Base-by-base conservation (phyloP, 2,113 vertebrate genomes). In the Boleophthalmus pectinirostris region DNA sequence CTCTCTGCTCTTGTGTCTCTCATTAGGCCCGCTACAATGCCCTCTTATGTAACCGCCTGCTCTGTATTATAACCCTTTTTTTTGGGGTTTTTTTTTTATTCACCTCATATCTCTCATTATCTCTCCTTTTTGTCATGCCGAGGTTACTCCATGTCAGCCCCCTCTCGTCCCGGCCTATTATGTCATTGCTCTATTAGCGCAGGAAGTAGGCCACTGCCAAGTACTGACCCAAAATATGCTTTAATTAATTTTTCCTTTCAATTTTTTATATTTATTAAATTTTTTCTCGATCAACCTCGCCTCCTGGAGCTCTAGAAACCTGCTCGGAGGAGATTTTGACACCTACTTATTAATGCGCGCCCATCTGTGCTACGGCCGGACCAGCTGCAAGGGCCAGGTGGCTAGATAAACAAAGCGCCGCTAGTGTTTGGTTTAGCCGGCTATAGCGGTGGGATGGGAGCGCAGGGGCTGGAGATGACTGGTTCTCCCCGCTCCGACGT, bases 311-410 rank as follows among this genome's bases (percentile, higher is more conserved):
- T 46, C 33, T 12, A 21, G 66, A 82, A 33, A 75, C 68, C 73
- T 24, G 70, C 71, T 61, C 23, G 56, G 79, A 82, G 47, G 53
- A 24, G 76, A 56, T 79, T 82, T 75, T 82, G 70, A 83, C 87
- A 82, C 84, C 64, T 70, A 69, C 75, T 84, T 88, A 85, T 90
- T 80, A 86, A 90, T 87, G 82, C 81, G 12, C 47, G 68, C 86
- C 90, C 90, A 90, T 91, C 90, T 90, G 89, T 58, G 82, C 89
- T 33, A 67, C 35, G 53, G 78, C 43, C 85, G 74, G 88, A 89
- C 87, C 87, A 90, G 90, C 90, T 89, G 89, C 83, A 71, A 51
- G 33, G 78, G 81, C 85, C 90, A 90, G 90, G 89, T 90, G 89
- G 90, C 84, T 86, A 25, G 89, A 87, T 88, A 87, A 91, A 91